A percentile compares a stretch with the other conserved stretches of the same genome.
Conservation (phyloP, 2,888 invertebrate genomes). For the Nephrocerus scutellatus region DNA sequence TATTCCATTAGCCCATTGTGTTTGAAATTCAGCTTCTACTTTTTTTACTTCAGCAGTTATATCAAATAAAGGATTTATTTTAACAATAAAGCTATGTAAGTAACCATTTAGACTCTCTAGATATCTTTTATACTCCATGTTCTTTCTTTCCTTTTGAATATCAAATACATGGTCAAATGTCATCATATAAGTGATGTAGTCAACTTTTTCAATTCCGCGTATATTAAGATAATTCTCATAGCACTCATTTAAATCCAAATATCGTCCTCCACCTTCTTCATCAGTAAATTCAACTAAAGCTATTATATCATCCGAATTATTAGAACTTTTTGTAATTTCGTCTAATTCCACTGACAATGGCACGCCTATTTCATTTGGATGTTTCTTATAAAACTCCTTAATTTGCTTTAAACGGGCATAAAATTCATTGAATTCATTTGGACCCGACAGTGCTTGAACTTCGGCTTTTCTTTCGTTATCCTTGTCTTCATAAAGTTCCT, state of each 20-base stretch:
- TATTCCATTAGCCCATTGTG: constrained; percentile 79
- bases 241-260: constrained; percentile 93
- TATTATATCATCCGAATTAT: constrained; percentile 81
- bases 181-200: constrained; percentile 91
- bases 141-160: constrained; percentile 84
- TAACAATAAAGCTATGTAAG: constrained; percentile 69
- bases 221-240: constrained; percentile 94
- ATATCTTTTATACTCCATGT: constrained; percentile 81
- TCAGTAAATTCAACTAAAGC: constrained; percentile 93
- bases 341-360: constrained; percentile 98
- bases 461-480: constrained; percentile 93
- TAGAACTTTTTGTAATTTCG: constrained; percentile 80
- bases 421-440: constrained; percentile 98
- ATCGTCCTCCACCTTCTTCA: constrained; percentile 98
- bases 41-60: constrained; percentile 70
- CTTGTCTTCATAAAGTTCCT: constrained; percentile 93
- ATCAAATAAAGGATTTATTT: constrained; percentile 82
- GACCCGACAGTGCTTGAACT: constrained; percentile 88
- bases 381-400: constrained; percentile 92
- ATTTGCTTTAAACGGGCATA: constrained; percentile 88
- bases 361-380: constrained; percentile 90
- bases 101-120: constrained; percentile 77
- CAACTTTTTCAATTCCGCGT: constrained; percentile 93
- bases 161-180: constrained; percentile 95
- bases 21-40: constrained; percentile 72